Evolutionary conservation across 2,797 vertebrate genomes (phyloP).

Genomic region (Pangasius larnaudii): DNA sequence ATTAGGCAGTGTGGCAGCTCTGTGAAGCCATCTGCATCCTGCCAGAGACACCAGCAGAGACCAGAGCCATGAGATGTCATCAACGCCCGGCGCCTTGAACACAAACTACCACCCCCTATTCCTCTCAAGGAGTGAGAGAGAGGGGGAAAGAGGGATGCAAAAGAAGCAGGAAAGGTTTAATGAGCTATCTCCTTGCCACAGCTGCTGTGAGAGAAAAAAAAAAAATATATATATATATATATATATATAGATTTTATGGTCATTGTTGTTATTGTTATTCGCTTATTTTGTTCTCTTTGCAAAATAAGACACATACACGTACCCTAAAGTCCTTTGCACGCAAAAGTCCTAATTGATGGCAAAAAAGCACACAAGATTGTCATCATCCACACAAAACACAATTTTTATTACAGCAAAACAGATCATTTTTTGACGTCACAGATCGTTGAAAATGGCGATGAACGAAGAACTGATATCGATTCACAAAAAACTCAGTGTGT

Average conservation of each 20-base stretch:
- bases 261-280: conserved; percentile 62
- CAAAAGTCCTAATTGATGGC: not conserved
- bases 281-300: conserved; percentile 65
- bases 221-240: conserved; percentile 59
- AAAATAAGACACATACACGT: not conserved
- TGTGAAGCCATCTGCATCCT: conserved; percentile 75
- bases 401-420: not conserved
- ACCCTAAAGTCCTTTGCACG: not conserved
- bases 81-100: conserved; percentile 72
- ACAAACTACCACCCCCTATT: conserved; percentile 68
- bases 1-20: conserved; percentile 77
- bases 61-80: conserved; percentile 76
- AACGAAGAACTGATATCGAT: not conserved
- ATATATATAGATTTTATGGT: conserved; percentile 58
- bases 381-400: not conserved
- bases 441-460: not conserved
- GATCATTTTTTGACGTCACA: not conserved
- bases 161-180: conserved; percentile 69
- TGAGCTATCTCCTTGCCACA: conserved; percentile 69
- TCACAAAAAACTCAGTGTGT: not conserved
- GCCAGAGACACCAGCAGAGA: conserved; percentile 73
- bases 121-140: conserved; percentile 22
- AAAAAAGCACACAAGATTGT: not conserved
- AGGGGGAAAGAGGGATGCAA: conserved; percentile 55
- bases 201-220: conserved; percentile 64